Evolutionary conservation across 1,140 invertebrate species (phyloP), one percentile per base, ranked within the genome.

Genomic region (Ceratina japonica): DNA sequence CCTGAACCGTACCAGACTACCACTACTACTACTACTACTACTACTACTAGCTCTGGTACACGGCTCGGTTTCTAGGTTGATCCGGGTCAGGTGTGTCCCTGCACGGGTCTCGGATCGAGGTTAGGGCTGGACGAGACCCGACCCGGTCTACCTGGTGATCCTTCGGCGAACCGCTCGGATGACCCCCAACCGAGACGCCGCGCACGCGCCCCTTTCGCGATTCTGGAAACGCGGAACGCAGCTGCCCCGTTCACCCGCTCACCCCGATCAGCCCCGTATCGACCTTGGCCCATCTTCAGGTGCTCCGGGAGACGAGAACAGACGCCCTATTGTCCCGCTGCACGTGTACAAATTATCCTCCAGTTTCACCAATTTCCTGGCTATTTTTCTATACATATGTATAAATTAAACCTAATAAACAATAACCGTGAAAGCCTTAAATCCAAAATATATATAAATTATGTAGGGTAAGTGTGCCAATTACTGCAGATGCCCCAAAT

Each of bases 271-370:
- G 22, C 31, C 49, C 20, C 49, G n/a, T 24, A 44, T 31, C 62
- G 75, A 76, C 80, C 80, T 81, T 81, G 69, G 62, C 69, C 75
- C 51, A 56, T 75, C 85, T 87, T 85, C 73, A 74, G 82, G 63
- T 61, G 52, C 58, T 75, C 24, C 49, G 24, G 24, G 56, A 82
- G 69, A 56, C 52, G 52, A 54, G 69, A 80, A 20, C 20, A 16
- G 27, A 31, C n/a, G n/a, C 59, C 20, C 20, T 22, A 5, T 27
- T 56, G n/a, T 56, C 22, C 12, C 22, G 5, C 10, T 15, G 27
- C 10, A 5, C 12, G n/a, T 22, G 61, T 20, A 15, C 5, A 62
- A 44, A 44, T 44, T 7, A 44, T 44, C 10, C 5, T 44, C 37
- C n/a, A n/a, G 37, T 10, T n/a, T n/a, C n/a, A n/a, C n/a, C n/a